Evolutionary conservation across 2,797 vertebrate species (phyloP), one percentile per base, ranked within the genome.

Genomic region (Cephalopachus bancanus): DNA sequence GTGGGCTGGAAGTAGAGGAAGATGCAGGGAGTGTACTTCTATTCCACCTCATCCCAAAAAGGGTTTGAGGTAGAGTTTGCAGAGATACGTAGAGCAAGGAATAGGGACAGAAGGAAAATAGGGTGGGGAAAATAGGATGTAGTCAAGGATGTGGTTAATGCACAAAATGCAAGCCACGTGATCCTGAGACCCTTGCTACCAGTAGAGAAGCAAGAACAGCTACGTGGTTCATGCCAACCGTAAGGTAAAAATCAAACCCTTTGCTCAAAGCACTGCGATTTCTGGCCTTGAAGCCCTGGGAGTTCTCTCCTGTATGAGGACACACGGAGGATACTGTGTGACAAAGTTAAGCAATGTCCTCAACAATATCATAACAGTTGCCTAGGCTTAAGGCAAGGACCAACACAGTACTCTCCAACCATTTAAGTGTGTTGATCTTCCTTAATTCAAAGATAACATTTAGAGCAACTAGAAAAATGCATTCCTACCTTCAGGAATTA

Each of bases 41-140:
- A 1, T 10, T 28, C 65, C 10, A 3, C n/a, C 16, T 37, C 1
- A 1, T 44, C 33, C 76, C 55, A 19, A 10, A 59, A 22, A 30
- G 72, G 12, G 22, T 30, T 69, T 8, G 92, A 62, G 26, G 62
- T 15, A 3, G 24, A 37, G 37, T 67, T 64, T 75, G 90, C 87
- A 67, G 59, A 91, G 74, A 53, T 76, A 10, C 17, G 1, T 2
- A 0, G 12, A 33, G 33, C 28, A 59, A 88, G 95, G 69, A 51
- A 5, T 10, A 0, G 1, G 62, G 81, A 59, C 30, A 0, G 6
- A 4, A 8, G 79, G 24, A 20, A 5, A 3, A 1, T 4, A 30
- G 64, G 72, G 30, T 4, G 24, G 10, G 49, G 78, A 44, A 20
- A 16, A 17, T 10, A 3, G 0, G 26, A 0, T 10, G 44, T 7